Evolutionary conservation across 2,888 invertebrate species (phyloP), one percentile per base, ranked within the genome.

Genomic region (Horisme vitalbata): DNA sequence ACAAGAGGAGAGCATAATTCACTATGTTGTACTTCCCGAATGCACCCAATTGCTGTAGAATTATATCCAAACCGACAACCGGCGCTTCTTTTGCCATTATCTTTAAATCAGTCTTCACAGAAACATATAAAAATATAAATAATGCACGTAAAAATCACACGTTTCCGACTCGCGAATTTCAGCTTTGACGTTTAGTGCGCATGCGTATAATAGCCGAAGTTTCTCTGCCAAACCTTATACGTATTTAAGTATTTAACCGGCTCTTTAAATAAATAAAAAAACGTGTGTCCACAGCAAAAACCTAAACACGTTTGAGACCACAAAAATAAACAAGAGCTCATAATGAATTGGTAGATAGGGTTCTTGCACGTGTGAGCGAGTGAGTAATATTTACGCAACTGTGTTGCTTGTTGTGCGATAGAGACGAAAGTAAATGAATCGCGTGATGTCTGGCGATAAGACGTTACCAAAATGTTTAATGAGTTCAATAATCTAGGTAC

Each of bases 11-110:
- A 0, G 81, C 80, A 75, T 86, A 89, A 46, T 87, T 88, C 49
- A 86, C 57, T 8, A 89, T 59, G 28, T 88, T 87, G 52, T 79
- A 89, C 46, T 60, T 83, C 3, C 89, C 88, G 53, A 88, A 88
- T 1, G 84, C 63, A 3, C 88, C 87, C n/a, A 87, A 60, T 11
- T 85, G 72, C 24, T 76, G 57, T 9, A 88, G 49, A 37, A 87
- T 79, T 1, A 55, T 65, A 50, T 89, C 89, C 41, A 89, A 57
- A n/a, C 75, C 79, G 1, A 79, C 63, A 8, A 56, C 50, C 0
- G 63, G 12, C 3, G 57, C 58, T 33, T 66, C 65, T 21, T 70
- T 71, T 8, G 69, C 51, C 87, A 87, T 87, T 68, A 61, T 73
- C 14, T 43, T 24, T 35, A 45, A 38, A 46, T 55, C 58, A 68